These are phyloP conservation scores for Poecilia wingei DNA, from an alignment of 2,797 vertebrate genomes.

Conservation along the genomic window DNA sequence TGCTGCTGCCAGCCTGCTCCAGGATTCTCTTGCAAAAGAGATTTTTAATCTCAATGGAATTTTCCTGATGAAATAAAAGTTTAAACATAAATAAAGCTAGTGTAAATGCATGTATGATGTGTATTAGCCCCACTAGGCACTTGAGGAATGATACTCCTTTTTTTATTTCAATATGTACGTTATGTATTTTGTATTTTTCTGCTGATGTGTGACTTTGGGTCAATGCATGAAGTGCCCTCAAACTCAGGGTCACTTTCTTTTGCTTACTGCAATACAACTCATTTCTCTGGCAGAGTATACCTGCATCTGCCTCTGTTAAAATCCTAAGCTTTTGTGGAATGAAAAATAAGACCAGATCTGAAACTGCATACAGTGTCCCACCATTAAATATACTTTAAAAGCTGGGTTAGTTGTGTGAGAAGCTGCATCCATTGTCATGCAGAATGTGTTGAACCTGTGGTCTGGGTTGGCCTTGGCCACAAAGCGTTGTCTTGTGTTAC, in stretches of 20 bases:
- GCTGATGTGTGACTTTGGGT: not conserved
- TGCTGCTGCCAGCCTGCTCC: no score
- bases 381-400: not conserved
- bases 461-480: constrained; percentile 8
- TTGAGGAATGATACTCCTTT: no score
- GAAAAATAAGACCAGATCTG: not conserved
- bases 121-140: no score
- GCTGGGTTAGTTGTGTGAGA: not conserved
- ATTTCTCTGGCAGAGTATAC: not conserved
- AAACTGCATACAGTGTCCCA: not conserved
- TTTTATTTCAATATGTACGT: no score
- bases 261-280: not conserved
- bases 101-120: no score
- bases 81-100: no score
- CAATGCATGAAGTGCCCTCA: not conserved
- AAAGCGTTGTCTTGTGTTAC: constrained; percentile 6
- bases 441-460: constrained; percentile 30
- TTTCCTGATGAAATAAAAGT: no score
- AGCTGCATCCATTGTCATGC: constrained; percentile 16
- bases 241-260: not conserved
- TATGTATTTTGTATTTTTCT: no score
- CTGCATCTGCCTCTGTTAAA: not conserved
- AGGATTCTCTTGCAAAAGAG: no score
- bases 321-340: not conserved
- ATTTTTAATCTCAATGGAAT: no score